Base-by-base conservation (phyloP, 2,888 invertebrate genomes). In the Flabesymbios commensalis region DNA sequence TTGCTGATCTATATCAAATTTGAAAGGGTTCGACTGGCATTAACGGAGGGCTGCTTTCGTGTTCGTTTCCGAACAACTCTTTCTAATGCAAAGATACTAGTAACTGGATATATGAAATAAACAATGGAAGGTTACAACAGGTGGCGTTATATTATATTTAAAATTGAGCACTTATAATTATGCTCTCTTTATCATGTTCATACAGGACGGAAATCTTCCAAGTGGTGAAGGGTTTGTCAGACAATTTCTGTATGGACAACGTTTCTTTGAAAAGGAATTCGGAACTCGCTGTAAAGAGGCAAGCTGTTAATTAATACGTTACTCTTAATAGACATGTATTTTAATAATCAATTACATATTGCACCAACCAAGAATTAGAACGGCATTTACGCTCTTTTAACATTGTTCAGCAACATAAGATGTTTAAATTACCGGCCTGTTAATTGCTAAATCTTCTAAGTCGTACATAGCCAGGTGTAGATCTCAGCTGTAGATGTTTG, bases 211-310 rank as follows among this genome's bases (percentile, higher is more conserved):
- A 0, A 75, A 77, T 61, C 62, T 82, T 52, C 83, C 79, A 10
- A 83, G 83, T 72, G 85, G 85, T 2, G 86, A 86, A 69, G 78
- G 85, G 2, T 84, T 85, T 72, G 74, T 85, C 10, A 72, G 86
- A 28, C 86, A 86, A 72, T 84, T 86, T 70, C 74, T 85, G 53
- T 83, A 83, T 70, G 86, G 86, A 0, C 85, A 86, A 69, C 66
- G 74, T 22, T 85, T 83, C 70, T 85, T 84, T 69, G 61, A 79
- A 66, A 70, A 83, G 61, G 83, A 85, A 63, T 85, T 86, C 77
- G 83, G 83, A 3, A 59, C 78, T 24, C 69, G 66, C 14, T 85
- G 85, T 64, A 78, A 78, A 65, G 85, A 84, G 76, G 81, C 80
- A 63, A 52, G 57, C 53, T 19, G 26, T 3, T 17, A 55, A 54